phyloP scores from a whole-genome alignment of 1,140 invertebrate species.

The Ruditapes philippinarum region DNA sequence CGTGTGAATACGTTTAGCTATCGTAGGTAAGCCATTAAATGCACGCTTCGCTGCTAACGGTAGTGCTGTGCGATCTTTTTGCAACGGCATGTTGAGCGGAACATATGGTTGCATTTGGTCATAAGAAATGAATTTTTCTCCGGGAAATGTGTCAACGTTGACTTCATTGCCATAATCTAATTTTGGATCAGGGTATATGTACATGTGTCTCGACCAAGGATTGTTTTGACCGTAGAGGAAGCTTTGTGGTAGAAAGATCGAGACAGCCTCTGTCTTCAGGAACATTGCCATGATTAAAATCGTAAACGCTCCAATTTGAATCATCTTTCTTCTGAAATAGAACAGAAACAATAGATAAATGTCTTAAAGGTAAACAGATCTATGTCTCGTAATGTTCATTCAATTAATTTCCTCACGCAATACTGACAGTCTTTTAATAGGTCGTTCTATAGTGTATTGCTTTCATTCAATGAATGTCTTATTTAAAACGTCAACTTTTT shows the following conservation, averaged over 20 bases:
- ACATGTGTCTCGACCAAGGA: not conserved
- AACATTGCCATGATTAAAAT: not conserved
- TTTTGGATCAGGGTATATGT: not conserved
- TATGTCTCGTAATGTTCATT: too few species aligned
- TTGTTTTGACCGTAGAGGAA: not conserved
- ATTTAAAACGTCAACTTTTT: too few species aligned
- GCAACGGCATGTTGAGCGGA: not conserved
- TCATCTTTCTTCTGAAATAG: not conserved
- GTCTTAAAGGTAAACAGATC: too few species aligned
- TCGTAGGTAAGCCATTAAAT: too few species aligned
- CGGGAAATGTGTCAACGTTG: not conserved
- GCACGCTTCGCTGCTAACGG: not conserved
- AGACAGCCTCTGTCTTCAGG: not conserved
- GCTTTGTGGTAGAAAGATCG: not conserved
- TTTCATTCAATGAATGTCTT: too few species aligned
- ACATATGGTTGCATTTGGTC: not conserved
- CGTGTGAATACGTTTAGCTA: slow-evolving; percentile 43
- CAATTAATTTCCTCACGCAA: too few species aligned
- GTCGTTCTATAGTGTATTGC: too few species aligned
- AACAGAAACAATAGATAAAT: too few species aligned
- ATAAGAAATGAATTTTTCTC: not conserved
- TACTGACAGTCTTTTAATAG: too few species aligned
- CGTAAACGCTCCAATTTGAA: not conserved
- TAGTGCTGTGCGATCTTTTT: not conserved
- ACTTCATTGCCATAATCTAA: not conserved